These are phyloP conservation scores for Muscicapa comitata DNA, from an alignment of 2,797 vertebrate species.

Conservation along the genomic window DNA sequence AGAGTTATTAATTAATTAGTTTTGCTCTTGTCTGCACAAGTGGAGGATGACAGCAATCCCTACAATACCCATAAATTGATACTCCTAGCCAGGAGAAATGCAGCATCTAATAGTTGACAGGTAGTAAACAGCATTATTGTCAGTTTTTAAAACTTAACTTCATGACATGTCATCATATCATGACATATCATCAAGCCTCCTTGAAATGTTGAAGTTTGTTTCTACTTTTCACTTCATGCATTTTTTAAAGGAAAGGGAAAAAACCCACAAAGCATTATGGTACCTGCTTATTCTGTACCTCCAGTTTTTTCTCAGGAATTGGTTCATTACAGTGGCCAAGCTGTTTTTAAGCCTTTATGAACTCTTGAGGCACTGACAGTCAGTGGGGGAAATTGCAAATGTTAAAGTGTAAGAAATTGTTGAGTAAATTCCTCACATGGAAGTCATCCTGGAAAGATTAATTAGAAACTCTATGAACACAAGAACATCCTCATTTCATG, in stretches of 20 bases:
- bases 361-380: background rate
- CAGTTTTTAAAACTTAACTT: background rate
- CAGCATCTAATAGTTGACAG: background rate
- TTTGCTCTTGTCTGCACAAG: background rate
- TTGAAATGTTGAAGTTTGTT: background rate
- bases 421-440: background rate
- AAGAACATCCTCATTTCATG: background rate
- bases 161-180: background rate
- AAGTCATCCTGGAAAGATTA: background rate
- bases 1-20: background rate
- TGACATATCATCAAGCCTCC: background rate
- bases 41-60: background rate
- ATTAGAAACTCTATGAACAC: background rate
- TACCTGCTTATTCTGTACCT: background rate
- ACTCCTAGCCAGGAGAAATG: background rate
- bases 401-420: background rate
- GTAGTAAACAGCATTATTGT: background rate
- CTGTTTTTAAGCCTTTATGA: background rate
- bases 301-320: background rate
- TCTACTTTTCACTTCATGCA: background rate
- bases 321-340: background rate
- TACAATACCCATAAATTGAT: background rate
- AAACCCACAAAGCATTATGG: background rate
- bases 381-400: background rate
- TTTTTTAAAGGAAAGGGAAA: background rate